Conservation (phyloP, 2,888 invertebrate genomes). For the Drosophila tanythrix region DNA sequence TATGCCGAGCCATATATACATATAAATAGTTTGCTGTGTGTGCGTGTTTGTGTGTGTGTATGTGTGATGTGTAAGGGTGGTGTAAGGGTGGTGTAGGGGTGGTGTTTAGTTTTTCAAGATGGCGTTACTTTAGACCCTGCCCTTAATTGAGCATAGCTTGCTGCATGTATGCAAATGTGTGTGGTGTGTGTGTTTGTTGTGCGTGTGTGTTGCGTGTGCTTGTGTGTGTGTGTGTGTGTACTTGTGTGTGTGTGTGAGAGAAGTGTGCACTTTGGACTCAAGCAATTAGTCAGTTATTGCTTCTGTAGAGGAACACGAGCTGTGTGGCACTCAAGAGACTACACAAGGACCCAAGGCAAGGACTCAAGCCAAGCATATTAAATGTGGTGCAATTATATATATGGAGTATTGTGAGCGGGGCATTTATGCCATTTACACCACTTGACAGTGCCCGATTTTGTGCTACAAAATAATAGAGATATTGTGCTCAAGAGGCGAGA, state of each 20-base stretch:
- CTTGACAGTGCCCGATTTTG: conserved; percentile 27
- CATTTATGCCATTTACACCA: conserved; percentile 38
- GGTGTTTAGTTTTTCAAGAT: conserved; percentile 45
- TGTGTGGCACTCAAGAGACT: conserved; percentile 30
- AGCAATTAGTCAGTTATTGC: conserved; percentile 79
- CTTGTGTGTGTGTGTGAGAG: conserved; percentile 23
- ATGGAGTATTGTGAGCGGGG: conserved; percentile 33
- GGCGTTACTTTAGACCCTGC: conserved; percentile 28
- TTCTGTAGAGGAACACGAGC: conserved; percentile 20
- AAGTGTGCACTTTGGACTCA: conserved; percentile 59
- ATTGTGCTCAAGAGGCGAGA: background rate
- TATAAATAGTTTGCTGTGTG: conserved; percentile 17
- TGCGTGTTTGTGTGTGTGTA: too few species aligned
- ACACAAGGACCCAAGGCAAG: conserved; percentile 27
- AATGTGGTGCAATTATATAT: conserved; percentile 33
- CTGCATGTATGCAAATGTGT: conserved; percentile 63
- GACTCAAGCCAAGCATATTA: conserved; percentile 23
- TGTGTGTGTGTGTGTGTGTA: background rate
- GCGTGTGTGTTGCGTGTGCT: background rate
- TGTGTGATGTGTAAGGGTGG: background rate
- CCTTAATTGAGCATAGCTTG: conserved; percentile 52
- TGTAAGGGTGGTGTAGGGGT: background rate
- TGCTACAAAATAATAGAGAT: conserved; percentile 12
- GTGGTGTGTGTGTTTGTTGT: background rate
- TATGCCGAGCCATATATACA: conserved; percentile 25